Conservation (phyloP, 2,797 vertebrate genomes). For the Sebastes miniatus region DNA sequence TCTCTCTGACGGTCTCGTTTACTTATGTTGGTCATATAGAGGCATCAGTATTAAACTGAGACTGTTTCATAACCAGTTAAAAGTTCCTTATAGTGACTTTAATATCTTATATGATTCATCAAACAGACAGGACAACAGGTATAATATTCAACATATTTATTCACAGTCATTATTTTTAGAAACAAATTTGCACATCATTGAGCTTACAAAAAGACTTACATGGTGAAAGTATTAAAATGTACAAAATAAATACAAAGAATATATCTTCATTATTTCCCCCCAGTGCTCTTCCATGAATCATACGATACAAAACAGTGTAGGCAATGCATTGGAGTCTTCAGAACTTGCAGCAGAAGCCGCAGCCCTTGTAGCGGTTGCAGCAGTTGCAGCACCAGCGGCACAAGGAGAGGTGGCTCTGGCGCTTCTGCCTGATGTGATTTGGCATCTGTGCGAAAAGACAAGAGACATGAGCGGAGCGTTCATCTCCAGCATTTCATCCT, state of each 20-base stretch:
- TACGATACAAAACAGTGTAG: conserved; percentile 14
- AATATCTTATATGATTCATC: not conserved
- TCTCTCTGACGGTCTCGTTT: not conserved
- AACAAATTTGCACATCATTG: conserved; percentile 22
- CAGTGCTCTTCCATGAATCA: conserved; percentile 25
- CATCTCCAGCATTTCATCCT: conserved; percentile 29
- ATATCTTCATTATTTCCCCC: not conserved
- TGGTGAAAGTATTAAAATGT: conserved; percentile 35
- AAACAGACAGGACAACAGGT: not conserved
- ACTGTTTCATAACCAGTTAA: not conserved
- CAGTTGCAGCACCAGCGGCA: conserved; percentile 85
- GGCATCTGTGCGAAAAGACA: conserved; percentile 60
- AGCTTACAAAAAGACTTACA: conserved; percentile 43
- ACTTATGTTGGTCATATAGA: not conserved
- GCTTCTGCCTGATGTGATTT: conserved; percentile 69
- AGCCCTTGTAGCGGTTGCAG: conserved; percentile 72
- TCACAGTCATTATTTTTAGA: no score
- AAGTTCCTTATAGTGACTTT: not conserved
- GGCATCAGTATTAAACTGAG: not conserved
- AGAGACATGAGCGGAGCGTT: conserved; percentile 33
- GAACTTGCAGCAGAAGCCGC: conserved; percentile 84
- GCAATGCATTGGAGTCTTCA: conserved; percentile 53
- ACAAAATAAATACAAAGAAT: conserved; percentile 65
- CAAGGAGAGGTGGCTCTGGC: conserved; percentile 80
- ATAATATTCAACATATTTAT: not conserved